Evolutionary conservation across 2,113 vertebrate genomes (phyloP).

Genomic region (Mungos mungo): DNA sequence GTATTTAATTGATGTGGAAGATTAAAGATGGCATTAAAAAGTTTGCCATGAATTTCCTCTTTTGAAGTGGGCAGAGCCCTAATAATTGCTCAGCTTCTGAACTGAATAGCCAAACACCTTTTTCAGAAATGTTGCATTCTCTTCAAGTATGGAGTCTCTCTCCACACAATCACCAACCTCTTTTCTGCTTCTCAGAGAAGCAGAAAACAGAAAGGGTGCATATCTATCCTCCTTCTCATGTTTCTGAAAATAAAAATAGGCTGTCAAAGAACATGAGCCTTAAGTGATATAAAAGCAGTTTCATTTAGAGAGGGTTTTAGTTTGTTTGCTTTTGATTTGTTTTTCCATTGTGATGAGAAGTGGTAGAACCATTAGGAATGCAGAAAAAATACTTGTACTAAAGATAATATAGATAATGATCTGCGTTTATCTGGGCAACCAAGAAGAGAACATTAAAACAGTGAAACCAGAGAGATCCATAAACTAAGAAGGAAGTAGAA

Average conservation of each 20-base stretch:
- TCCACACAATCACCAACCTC: background rate
- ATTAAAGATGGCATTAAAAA: background rate
- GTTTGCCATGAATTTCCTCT: background rate
- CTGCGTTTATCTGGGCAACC: background rate
- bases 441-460: background rate
- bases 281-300: conserved; percentile 16
- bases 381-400: background rate
- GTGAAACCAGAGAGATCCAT: background rate
- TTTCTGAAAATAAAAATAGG: conserved; percentile 25
- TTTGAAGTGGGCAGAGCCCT: background rate
- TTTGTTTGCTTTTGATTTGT: background rate
- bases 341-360: background rate
- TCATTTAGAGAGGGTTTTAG: background rate
- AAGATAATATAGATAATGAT: background rate
- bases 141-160: background rate
- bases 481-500: background rate
- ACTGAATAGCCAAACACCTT: background rate
- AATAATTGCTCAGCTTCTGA: background rate
- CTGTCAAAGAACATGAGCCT: background rate
- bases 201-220: background rate
- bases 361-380: background rate
- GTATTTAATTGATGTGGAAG: background rate
- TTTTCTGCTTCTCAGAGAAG: background rate
- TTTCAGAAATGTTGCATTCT: background rate
- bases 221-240: background rate